Conservation (phyloP, 2,797 vertebrate species). For the Mus spretus region DNA sequence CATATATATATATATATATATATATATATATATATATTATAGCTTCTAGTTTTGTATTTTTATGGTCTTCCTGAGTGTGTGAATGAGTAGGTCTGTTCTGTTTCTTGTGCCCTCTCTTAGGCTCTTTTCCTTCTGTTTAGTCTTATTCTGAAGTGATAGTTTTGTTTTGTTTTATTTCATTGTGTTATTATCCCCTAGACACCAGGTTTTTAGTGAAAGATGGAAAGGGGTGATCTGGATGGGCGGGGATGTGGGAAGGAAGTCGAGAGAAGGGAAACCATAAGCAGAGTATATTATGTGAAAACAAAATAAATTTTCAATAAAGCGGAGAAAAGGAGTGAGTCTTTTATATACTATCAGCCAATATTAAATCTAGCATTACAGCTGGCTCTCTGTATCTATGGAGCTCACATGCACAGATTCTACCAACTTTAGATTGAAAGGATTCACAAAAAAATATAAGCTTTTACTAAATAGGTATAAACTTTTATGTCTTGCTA, state of each 20-base stretch:
- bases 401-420: not conserved
- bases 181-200: not conserved
- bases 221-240: not conserved
- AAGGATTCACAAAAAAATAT: not conserved
- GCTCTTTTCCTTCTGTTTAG: not conserved
- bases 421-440: not conserved
- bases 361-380: constrained; percentile 51
- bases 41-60: not conserved
- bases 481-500: not conserved
- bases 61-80: not conserved
- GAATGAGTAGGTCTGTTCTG: not conserved
- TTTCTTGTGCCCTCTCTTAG: not conserved
- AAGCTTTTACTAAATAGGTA: not conserved
- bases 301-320: not conserved
- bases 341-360: constrained; percentile 51
- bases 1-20: too few relatives aligned
- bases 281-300: not conserved
- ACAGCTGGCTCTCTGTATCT: not conserved
- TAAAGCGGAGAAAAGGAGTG: not conserved
- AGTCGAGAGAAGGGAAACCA: not conserved
- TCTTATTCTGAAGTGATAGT: not conserved
- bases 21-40: not conserved
- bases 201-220: not conserved
- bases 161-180: not conserved
- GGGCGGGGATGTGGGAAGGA: not conserved